Base-by-base conservation (phyloP, 2,797 vertebrate genomes). In the Periophthalmus magnuspinnatus region DNA sequence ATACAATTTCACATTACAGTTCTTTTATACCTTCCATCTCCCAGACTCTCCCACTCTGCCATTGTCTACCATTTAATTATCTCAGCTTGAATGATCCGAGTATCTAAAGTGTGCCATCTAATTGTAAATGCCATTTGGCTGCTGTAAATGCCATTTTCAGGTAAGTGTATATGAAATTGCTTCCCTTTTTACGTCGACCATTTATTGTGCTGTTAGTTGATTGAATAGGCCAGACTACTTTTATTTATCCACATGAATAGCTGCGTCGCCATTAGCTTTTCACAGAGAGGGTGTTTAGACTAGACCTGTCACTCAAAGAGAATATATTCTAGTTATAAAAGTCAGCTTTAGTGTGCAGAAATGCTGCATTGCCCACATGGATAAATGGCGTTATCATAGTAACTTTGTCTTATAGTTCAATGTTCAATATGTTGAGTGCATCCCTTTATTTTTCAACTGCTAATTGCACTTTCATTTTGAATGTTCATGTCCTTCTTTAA, bases 41-140 rank as follows among this genome's bases (percentile, higher is more conserved):
- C 63, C 55, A 66, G 69, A 80, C 56, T 75, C 56, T 76, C 67
- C 57, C 50, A 58, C 80, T 85, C 85, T 80, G 32, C 80, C 86
- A 81, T 84, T 86, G 83, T 88, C 75, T 60, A 16, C 59, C 57
- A 58, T 88, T 87, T 86, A 83, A 91, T 91, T 86, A 90, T 90
- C 84, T 86, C 72, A 60, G 72, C 65, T 61, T 80, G 65, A 90
- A 89, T 80, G 78, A 82, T 84, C 68, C 24, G 64, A 86, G 76
- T 88, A 78, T 85, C 84, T 84, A 76, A 85, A 83, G 70, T 67
- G 74, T 75, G 78, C 73, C 82, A 69, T 83, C 65, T 81, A 84
- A 90, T 90, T 90, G 80, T 79, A 32, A 28, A 16, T 56, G 33
- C 33, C 22, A 17, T 64, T 64, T 47, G 19, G n/a, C 41, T 45